Conservation (phyloP, 2,888 invertebrate species). For the Caenorhabditis zanzibari region DNA sequence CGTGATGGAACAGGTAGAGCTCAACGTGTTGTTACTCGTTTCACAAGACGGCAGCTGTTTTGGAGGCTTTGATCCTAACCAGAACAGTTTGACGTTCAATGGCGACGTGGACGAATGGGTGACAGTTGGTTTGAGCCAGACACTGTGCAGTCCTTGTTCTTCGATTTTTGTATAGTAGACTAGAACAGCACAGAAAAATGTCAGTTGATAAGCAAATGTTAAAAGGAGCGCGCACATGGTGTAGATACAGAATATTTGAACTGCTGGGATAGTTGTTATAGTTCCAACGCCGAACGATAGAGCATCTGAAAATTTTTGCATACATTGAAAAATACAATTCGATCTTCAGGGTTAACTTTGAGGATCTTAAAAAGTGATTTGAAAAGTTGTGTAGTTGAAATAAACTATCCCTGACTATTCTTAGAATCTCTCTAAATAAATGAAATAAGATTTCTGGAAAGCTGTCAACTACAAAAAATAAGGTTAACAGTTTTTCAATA, state of each 20-base stretch:
- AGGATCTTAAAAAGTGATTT: no score
- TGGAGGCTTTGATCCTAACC: constrained; percentile 71
- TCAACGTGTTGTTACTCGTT: constrained; percentile 8
- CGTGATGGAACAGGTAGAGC: background rate
- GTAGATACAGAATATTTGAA: constrained; percentile 95
- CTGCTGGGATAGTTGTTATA: constrained; percentile 94
- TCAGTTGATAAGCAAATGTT: constrained; percentile 80
- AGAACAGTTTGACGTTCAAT: constrained; percentile 62
- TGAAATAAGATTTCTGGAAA: no score
- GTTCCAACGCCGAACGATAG: constrained; percentile 85
- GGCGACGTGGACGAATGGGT: constrained; percentile 63
- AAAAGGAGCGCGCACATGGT: constrained; percentile 85
- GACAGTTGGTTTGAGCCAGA: constrained; percentile 70
- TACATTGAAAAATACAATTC: no score
- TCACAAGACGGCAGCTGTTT: constrained; percentile 5
- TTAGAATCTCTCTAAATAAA: no score
- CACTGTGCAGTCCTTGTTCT: constrained; percentile 73
- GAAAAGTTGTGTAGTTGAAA: no score
- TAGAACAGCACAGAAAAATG: constrained; percentile 80
- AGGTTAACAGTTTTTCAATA: no score
- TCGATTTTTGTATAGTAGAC: constrained; percentile 73
- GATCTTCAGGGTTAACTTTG: no score
- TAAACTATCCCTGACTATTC: no score
- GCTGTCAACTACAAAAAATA: no score
- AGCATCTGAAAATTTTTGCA: constrained; percentile 86